Base-by-base conservation (phyloP, 2,888 invertebrate genomes). In the Apamea anceps region DNA sequence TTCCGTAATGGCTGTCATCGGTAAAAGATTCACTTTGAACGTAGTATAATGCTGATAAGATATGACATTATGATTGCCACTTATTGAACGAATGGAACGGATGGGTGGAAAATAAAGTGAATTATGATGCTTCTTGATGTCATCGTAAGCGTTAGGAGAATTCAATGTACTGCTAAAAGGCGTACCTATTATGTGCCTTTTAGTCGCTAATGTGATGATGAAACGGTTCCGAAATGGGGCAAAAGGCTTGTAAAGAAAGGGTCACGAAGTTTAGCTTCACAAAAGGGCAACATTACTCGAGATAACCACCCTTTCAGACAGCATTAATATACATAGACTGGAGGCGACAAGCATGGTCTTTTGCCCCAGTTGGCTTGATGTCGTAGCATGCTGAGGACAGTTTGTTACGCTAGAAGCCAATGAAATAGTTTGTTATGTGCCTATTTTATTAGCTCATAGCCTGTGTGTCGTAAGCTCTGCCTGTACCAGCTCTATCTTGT, bases 21-120 rank as follows among this genome's bases (percentile, higher is more conserved):
- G 54, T 72, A 42, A 82, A 85, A 72, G 28, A 75, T 75, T 85
- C 79, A 85, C 76, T 85, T 79, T 79, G 48, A 85, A 75, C 68
- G 10, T 87, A 79, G 82, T 87, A 81, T 57, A 76, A 85, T 76
- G 72, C 65, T 45, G 71, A 66, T 65, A 66, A 48, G 72, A 72
- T 81, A 84, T 79, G 80, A 68, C 75, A 77, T 79, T 82, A 62
- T 76, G 77, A 79, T 77, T 51, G 28, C 54, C 62, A 72, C 76
- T 75, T 77, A 82, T 77, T 73, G 62, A 77, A 65, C 57, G 62
- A 72, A 74, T 21, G 42, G 15, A 37, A 32, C 72, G 42, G 18
- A 72, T 8, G 68, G 62, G 21, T 32, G 60, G 62, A n/a, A 63
- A 48, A 63, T 65, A 37, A 76, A 81, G 57, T 77, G 71, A 81